These are phyloP conservation scores for Leucophenga montana DNA, from an alignment of 2,888 invertebrate species.

Conservation along the genomic window DNA sequence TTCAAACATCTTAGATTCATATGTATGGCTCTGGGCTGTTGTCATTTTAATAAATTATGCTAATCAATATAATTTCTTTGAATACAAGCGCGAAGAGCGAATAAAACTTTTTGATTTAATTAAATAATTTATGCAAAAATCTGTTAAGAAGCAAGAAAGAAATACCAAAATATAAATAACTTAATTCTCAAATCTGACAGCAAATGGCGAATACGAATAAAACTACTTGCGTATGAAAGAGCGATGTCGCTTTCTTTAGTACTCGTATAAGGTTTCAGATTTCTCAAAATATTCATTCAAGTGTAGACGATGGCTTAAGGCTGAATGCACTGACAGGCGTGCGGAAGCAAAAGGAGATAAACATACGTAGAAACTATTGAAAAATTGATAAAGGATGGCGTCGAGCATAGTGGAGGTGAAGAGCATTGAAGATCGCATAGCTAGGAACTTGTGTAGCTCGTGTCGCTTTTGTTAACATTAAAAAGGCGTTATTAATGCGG, in stretches of 20 bases:
- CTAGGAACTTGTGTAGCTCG: not conserved
- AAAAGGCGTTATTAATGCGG: constrained; percentile 57
- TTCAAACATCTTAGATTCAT: too few species aligned
- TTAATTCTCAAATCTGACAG: constrained; percentile 23
- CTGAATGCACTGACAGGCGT: constrained; percentile 11
- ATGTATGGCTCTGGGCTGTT: too few species aligned
- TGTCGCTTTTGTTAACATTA: constrained; percentile 32
- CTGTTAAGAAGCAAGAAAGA: not conserved
- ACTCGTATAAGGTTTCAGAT: constrained; percentile 32
- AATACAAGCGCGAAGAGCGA: too few species aligned
- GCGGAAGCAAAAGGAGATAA: not conserved
- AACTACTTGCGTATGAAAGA: not conserved
- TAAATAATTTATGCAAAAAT: constrained; percentile 35
- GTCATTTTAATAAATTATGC: too few species aligned
- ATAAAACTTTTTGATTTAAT: constrained; percentile 27
- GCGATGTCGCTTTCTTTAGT: constrained; percentile 8
- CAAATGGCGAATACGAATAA: not conserved
- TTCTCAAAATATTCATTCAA: constrained; percentile 23
- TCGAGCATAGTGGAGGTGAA: not conserved
- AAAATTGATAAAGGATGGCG: constrained; percentile 26
- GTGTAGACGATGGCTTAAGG: constrained; percentile 27
- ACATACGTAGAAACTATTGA: constrained; percentile 28
- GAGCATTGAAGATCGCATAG: not conserved
- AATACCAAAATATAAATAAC: constrained; percentile 18
- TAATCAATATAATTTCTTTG: too few species aligned